Percentiles rank a stretch among this genome's conserved stretches.
phyloP scores from a whole-genome alignment of 2,113 vertebrate species.

The Sinocyclocheilus anshuiensis region DNA sequence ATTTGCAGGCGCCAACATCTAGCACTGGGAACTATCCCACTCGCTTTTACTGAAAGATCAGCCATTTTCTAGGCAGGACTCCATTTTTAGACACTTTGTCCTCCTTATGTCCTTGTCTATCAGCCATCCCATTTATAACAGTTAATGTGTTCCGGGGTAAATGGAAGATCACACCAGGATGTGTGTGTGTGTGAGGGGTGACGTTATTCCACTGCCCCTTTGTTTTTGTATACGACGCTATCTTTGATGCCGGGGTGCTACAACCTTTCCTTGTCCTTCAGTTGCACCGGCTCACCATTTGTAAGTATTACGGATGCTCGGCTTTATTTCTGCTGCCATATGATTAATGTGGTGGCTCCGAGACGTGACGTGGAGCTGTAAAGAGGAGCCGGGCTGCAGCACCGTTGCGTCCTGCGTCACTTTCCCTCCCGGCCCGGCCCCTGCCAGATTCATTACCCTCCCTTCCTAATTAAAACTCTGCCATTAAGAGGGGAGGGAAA shows the following conservation, averaged over 20 bases:
- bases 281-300: constrained; percentile 38
- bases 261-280: constrained; percentile 61
- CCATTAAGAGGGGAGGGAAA: constrained; percentile 46
- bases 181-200: constrained; percentile 36
- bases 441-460: constrained; percentile 57
- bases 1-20: constrained; percentile 47
- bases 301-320: constrained; percentile 57
- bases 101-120: constrained; percentile 75
- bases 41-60: constrained; percentile 43
- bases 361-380: constrained; percentile 62
- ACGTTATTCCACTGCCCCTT: constrained; percentile 19
- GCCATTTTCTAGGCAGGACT: constrained; percentile 50
- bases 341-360: constrained; percentile 63
- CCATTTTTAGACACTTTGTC: constrained; percentile 73
- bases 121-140: constrained; percentile 72
- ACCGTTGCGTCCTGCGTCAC: constrained; percentile 43
- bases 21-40: constrained; percentile 1
- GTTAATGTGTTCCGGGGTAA: constrained; percentile 57
- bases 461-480: constrained; percentile 58
- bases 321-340: constrained; percentile 61
- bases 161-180: constrained; percentile 43
- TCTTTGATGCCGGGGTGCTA: constrained; percentile 35
- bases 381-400: constrained; percentile 54
- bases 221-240: constrained; percentile 37
- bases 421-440: constrained; percentile 28